phyloP scores from a whole-genome alignment of 2,113 vertebrate genomes.

The Pseudopipra pipra region DNA sequence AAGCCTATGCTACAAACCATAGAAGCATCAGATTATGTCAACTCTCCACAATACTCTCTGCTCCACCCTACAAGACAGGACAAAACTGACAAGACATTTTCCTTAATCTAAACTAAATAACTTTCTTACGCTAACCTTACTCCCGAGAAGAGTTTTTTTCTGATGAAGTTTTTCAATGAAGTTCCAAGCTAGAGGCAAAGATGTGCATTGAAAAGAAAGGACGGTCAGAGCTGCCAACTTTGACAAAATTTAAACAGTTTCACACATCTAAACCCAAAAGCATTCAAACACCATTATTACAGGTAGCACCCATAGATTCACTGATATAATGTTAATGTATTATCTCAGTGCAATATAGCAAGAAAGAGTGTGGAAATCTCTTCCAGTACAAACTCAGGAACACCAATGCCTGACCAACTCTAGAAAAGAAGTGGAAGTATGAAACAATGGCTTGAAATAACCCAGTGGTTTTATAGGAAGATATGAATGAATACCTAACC shows the following conservation, averaged over 20 bases:
- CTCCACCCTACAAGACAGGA: accelerated
- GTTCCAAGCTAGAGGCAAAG: background rate
- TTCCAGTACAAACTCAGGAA: background rate
- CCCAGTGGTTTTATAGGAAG: background rate
- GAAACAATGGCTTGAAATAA: background rate
- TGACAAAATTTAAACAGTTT: background rate
- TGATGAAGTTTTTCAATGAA: background rate
- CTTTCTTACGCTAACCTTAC: background rate
- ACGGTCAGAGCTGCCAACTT: background rate
- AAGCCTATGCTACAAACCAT: background rate
- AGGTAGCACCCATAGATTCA: background rate
- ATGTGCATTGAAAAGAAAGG: background rate
- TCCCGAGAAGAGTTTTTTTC: background rate
- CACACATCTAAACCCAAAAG: background rate
- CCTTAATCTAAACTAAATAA: background rate
- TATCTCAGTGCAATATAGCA: background rate
- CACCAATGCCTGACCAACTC: background rate
- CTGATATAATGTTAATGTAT: background rate
- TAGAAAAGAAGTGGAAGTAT: background rate
- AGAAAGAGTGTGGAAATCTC: background rate
- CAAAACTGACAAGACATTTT: background rate
- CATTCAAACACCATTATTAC: background rate
- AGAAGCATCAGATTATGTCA: background rate
- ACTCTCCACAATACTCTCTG: background rate
- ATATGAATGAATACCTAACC: background rate